These are phyloP conservation scores for Cancer borealis DNA, from an alignment of 2,888 invertebrate species.

Conservation along the genomic window DNA sequence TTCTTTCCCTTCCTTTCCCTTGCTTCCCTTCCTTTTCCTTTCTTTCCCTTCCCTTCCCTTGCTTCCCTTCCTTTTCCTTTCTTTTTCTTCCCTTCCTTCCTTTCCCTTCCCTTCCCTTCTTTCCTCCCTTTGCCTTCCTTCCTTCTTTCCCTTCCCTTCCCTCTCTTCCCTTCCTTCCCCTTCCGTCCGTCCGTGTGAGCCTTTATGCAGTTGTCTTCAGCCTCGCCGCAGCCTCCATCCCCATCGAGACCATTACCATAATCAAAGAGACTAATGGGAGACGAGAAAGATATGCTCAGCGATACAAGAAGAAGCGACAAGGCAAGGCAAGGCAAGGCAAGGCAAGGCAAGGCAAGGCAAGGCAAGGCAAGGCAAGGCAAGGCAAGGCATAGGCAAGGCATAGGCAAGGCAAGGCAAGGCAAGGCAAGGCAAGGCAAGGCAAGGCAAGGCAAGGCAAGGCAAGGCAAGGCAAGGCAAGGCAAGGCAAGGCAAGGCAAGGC, in stretches of 20 bases:
- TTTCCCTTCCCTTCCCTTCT: background rate
- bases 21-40: too few relatives aligned
- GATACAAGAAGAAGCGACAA: background rate
- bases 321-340: background rate
- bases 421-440: background rate
- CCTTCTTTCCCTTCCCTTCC: background rate
- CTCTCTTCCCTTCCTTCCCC: background rate
- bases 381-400: too few relatives aligned
- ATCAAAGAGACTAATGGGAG: background rate
- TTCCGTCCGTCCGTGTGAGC: background rate
- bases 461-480: too few relatives aligned
- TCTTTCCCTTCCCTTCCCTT: background rate
- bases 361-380: too few relatives aligned
- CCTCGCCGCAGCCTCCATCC: background rate
- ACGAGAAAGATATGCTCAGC: background rate
- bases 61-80: too few relatives aligned
- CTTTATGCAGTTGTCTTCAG: constrained; percentile 1
- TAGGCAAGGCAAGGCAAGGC: too few relatives aligned
- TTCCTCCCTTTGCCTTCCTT: background rate
- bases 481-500: too few relatives aligned
- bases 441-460: too few relatives aligned
- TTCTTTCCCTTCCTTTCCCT: too few relatives aligned
- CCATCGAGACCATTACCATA: background rate
- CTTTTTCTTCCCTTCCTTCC: background rate
- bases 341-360: too few relatives aligned